A percentile compares a stretch with the other conserved stretches of the same genome.
These are phyloP conservation scores for Drosophila affinis DNA, from an alignment of 2,888 invertebrate genomes.

Conservation along the genomic window DNA sequence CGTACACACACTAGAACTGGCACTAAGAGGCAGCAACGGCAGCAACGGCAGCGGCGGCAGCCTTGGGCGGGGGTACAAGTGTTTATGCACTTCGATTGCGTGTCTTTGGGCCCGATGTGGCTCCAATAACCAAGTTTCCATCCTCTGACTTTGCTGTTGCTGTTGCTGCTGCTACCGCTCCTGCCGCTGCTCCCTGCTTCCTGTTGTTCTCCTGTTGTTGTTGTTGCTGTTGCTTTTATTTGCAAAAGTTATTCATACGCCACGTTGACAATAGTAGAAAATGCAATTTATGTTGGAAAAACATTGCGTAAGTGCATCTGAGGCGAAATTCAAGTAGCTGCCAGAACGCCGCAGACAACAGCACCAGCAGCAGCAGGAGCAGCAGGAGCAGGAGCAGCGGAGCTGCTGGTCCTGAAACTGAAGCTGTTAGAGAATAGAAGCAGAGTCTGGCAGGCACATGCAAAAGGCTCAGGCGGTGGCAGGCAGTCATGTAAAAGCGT, in stretches of 20 bases:
- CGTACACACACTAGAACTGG: slow-evolving; percentile 18
- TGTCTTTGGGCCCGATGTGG: slow-evolving; percentile 38
- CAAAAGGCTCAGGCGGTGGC: slow-evolving; percentile 45
- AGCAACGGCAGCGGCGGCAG: slow-evolving; percentile 2
- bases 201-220: slow-evolving; percentile 5
- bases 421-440: background rate
- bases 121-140: slow-evolving; percentile 46
- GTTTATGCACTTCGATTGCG: slow-evolving; percentile 52
- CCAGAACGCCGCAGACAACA: slow-evolving; percentile 33
- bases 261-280: slow-evolving; percentile 63
- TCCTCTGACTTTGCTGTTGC: slow-evolving; percentile 16
- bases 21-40: background rate
- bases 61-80: slow-evolving; percentile 16
- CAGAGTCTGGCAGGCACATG: slow-evolving; percentile 14
- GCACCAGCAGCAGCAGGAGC: slow-evolving; percentile 1
- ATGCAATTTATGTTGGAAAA: slow-evolving; percentile 62
- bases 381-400: background rate
- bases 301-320: slow-evolving; percentile 59
- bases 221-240: slow-evolving; percentile 43
- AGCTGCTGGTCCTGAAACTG: too few species aligned
- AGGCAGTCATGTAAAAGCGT: slow-evolving; percentile 54
- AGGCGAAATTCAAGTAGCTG: slow-evolving; percentile 58
- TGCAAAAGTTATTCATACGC: slow-evolving; percentile 58
- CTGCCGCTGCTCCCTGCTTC: background rate
- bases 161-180: slow-evolving; percentile 7